phyloP scores from a whole-genome alignment of 1,140 invertebrate species.

The Latrodectus geometricus region DNA sequence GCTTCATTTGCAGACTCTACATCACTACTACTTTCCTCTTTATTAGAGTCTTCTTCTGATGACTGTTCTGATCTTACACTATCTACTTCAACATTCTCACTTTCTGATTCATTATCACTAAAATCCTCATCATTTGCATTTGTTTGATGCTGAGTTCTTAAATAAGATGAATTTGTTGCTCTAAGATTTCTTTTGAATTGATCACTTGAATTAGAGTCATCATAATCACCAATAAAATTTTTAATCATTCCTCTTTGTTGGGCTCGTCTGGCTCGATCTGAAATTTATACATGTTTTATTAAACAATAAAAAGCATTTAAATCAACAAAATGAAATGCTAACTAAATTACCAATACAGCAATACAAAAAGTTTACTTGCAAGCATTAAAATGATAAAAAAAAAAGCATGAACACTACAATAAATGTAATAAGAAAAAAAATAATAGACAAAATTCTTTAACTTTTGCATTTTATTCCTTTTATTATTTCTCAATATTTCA shows the following conservation, averaged over 20 bases:
- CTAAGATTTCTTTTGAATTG: neutral
- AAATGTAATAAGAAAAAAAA: too few relatives aligned
- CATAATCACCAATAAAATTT: neutral
- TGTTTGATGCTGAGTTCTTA: too few relatives aligned
- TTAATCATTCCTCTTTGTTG: slow-evolving; percentile 10
- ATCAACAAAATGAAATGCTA: too few relatives aligned
- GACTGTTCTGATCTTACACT: neutral
- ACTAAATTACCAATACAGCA: too few relatives aligned
- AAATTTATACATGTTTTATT: neutral
- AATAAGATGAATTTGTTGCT: too few relatives aligned
- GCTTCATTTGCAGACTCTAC: neutral
- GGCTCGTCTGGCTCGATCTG: slow-evolving; percentile 9
- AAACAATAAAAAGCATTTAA: too few relatives aligned
- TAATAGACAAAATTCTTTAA: too few relatives aligned
- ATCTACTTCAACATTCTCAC: neutral
- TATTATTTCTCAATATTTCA: too few relatives aligned
- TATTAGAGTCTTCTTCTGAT: neutral
- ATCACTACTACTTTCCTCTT: neutral
- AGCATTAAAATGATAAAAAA: too few relatives aligned
- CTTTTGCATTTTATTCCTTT: too few relatives aligned
- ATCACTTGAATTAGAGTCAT: neutral
- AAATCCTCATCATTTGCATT: neutral
- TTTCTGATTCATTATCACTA: neutral
- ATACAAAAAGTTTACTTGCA: too few relatives aligned
- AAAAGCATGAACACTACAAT: too few relatives aligned